Evolutionary conservation across 2,113 vertebrate genomes (phyloP).

Genomic region (Redunca redunca): DNA sequence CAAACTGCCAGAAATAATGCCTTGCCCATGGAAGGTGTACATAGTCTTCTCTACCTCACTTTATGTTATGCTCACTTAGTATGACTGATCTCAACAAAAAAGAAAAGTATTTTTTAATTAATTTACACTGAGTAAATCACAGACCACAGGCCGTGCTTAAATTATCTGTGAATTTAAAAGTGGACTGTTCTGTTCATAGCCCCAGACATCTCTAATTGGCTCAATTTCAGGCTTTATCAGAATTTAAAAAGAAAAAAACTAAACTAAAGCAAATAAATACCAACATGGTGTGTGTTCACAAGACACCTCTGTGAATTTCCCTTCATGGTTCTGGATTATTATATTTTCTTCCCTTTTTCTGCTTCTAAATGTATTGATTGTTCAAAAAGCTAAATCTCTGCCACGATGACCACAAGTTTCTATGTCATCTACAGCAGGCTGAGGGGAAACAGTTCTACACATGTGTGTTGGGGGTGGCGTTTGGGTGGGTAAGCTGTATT

Average conservation of each 20-base stretch:
- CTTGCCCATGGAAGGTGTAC: neutral
- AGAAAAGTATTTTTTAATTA: neutral
- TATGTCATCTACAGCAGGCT: neutral
- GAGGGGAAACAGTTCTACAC: neutral
- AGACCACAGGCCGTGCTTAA: neutral
- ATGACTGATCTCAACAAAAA: neutral
- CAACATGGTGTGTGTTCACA: neutral
- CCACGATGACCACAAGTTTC: neutral
- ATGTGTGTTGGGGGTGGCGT: fast-evolving
- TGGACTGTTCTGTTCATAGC: neutral
- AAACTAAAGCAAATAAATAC: neutral
- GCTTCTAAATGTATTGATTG: neutral
- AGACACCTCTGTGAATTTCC: neutral
- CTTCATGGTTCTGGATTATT: neutral
- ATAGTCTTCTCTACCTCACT: neutral
- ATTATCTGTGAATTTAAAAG: neutral
- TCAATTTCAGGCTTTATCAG: neutral
- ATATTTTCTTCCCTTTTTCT: neutral
- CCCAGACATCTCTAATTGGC: neutral
- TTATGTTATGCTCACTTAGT: neutral
- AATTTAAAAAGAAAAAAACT: neutral
- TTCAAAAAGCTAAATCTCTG: neutral
- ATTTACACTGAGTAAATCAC: neutral
- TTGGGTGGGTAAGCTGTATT: too few relatives aligned
- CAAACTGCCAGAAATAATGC: neutral